Conservation (phyloP, 2,797 vertebrate genomes). For the Lutjanus argentimaculatus region DNA sequence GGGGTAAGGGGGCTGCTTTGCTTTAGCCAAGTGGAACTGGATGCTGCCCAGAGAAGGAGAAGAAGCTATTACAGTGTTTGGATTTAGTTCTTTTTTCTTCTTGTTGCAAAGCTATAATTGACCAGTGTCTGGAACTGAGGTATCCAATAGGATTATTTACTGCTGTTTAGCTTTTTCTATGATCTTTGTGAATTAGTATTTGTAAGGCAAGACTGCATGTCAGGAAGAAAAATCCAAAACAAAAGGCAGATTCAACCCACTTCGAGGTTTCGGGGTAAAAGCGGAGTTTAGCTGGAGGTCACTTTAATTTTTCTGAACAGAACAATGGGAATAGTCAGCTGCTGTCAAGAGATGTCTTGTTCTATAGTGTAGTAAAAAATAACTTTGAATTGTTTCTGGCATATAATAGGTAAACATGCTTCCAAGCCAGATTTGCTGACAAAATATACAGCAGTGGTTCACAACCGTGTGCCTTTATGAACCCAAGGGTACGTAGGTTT, state of each 20-base stretch:
- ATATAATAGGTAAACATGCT: conserved; percentile 48
- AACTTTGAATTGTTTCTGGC: conserved; percentile 49
- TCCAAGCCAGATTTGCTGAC: conserved; percentile 40
- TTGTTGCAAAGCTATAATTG: conserved; percentile 72
- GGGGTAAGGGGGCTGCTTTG: conserved; percentile 55
- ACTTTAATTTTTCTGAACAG: conserved; percentile 38
- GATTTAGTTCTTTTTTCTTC: conserved; percentile 48
- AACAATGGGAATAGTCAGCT: conserved; percentile 68
- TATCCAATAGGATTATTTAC: conserved; percentile 74
- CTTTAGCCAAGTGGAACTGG: conserved; percentile 72
- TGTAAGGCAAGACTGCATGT: conserved; percentile 64
- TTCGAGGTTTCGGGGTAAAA: conserved; percentile 53
- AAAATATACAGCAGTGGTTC: conserved; percentile 29
- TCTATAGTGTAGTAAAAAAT: conserved; percentile 50
- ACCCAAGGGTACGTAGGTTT: conserved; percentile 8
- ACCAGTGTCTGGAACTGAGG: conserved; percentile 67
- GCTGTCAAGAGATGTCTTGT: conserved; percentile 68
- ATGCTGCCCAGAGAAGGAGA: conserved; percentile 66
- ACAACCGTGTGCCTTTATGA: conserved; percentile 22
- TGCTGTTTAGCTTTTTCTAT: conserved; percentile 58
- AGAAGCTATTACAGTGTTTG: conserved; percentile 67
- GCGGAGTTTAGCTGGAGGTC: conserved; percentile 64
- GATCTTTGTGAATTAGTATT: conserved; percentile 68
- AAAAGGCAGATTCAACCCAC: conserved; percentile 59
- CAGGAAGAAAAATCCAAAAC: conserved; percentile 45